Evolutionary conservation across 2,797 vertebrate genomes (phyloP), one percentile per base, ranked within the genome.

Genomic region (Anguilla anguilla): DNA sequence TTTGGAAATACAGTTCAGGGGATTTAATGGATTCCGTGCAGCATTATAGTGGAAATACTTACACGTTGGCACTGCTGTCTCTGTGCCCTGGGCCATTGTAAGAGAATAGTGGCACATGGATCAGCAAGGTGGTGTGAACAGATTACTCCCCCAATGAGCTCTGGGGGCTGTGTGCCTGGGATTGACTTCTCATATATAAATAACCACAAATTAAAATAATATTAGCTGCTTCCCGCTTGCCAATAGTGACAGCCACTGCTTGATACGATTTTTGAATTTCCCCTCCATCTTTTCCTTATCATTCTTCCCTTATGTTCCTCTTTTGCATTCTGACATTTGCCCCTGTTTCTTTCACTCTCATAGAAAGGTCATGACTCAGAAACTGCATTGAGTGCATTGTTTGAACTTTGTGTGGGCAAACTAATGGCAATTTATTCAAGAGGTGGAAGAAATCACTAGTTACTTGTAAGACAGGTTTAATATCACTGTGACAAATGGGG

Each of bases 61-160:
- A 93, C 87, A 94, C 93, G 94, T 91, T 93, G 94, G 94, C 93
- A 94, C 91, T 88, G 91, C 93, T 93, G 93, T 93, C 90, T 95
- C 89, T 92, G 92, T 92, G 96, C 96, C 96, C 94, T 93, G 91
- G 96, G 96, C 96, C 94, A 93, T 92, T 91, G 92, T 91, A 92
- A 94, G 93, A 95, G 94, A 96, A 95, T 94, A 93, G 94, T 93
- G 94, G 94, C 94, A 94, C 93, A 93, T 93, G 91, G 94, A 95
- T 93, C 93, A 94, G 95, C 96, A 97, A 97, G 96, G 96, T 97
- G 96, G 95, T 96, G 95, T 93, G 93, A 92, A 92, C 94, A 96
- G 96, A 97, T 96, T 97, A 97, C 89, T 90, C 89, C 93, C 92
- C 88, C 87, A 35, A 28, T 15, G 9, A 0, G 88, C 84, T 64